phyloP scores from a whole-genome alignment of 1,140 invertebrate species.

The Ceratoteleas bidentatus region DNA sequence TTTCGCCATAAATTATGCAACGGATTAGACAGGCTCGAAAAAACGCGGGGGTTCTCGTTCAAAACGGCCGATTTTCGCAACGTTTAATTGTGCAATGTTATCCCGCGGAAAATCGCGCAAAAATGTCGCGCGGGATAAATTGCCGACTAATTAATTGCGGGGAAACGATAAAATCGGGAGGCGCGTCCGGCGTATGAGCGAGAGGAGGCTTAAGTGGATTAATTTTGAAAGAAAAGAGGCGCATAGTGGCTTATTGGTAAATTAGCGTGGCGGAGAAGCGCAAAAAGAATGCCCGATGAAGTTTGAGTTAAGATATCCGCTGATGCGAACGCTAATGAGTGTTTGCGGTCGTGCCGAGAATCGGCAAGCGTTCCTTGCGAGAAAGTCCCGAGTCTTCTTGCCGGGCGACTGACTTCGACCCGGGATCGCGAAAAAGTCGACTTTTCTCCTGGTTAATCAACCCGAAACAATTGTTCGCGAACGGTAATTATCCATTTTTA shows the following conservation, averaged over 20 bases:
- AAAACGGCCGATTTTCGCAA: background rate
- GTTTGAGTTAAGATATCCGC: constrained; percentile 55
- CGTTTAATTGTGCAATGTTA: constrained; percentile 16
- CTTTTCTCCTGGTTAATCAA: constrained; percentile 22
- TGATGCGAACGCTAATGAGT: constrained; percentile 54
- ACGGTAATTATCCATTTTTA: constrained; percentile 14
- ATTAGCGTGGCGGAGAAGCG: constrained; percentile 44
- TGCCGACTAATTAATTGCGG: constrained; percentile 45
- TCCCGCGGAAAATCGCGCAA: constrained; percentile 13
- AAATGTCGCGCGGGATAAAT: constrained; percentile 37
- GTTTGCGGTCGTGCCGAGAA: constrained; percentile 58
- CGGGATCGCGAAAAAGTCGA: constrained; percentile 14
- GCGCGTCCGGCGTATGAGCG: constrained; percentile 16
- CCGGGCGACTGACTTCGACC: constrained; percentile 27
- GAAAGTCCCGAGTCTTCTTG: constrained; percentile 44
- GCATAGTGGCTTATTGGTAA: constrained; percentile 43
- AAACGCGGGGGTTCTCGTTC: background rate
- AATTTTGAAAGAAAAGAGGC: constrained; percentile 48
- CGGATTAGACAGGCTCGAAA: background rate
- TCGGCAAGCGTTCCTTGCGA: constrained; percentile 35
- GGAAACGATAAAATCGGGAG: constrained; percentile 43
- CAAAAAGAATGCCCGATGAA: constrained; percentile 58
- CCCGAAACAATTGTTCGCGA: constrained; percentile 10
- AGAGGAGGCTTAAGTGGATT: constrained; percentile 38
- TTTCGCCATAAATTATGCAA: too few relatives aligned